Conservation (phyloP, 2,113 vertebrate genomes). For the Synodontis membranacea region DNA sequence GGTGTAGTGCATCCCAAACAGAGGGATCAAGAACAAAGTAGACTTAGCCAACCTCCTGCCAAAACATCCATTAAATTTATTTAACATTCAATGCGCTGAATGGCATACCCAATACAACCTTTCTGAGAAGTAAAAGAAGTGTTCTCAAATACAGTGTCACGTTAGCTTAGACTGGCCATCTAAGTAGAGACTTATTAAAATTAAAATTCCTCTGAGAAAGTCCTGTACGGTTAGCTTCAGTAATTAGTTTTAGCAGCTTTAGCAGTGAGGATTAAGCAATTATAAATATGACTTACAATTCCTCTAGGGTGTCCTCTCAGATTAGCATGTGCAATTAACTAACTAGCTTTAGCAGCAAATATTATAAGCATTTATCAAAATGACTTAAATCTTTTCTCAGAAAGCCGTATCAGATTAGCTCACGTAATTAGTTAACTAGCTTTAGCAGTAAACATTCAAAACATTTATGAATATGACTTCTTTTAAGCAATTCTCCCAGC, state of each 20-base stretch:
- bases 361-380: background rate
- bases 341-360: background rate
- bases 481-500: background rate
- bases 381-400: background rate
- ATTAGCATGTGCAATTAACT: background rate
- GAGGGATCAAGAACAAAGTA: conserved; percentile 91
- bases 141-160: background rate
- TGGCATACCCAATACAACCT: background rate
- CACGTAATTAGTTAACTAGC: background rate
- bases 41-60: conserved; percentile 91
- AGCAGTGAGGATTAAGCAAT: background rate
- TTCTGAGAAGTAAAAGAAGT: background rate
- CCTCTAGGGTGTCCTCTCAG: background rate
- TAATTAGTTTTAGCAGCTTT: background rate
- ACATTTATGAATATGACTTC: background rate
- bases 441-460: background rate
- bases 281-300: background rate
- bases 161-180: background rate
- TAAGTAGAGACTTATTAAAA: too few species aligned
- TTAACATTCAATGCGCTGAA: background rate
- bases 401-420: background rate
- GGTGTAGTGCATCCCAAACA: conserved; percentile 94
- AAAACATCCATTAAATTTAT: background rate
- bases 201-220: too few species aligned
- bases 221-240: background rate